These are phyloP conservation scores for Microctonus hyperodae DNA, from an alignment of 2,888 invertebrate species.

Conservation along the genomic window DNA sequence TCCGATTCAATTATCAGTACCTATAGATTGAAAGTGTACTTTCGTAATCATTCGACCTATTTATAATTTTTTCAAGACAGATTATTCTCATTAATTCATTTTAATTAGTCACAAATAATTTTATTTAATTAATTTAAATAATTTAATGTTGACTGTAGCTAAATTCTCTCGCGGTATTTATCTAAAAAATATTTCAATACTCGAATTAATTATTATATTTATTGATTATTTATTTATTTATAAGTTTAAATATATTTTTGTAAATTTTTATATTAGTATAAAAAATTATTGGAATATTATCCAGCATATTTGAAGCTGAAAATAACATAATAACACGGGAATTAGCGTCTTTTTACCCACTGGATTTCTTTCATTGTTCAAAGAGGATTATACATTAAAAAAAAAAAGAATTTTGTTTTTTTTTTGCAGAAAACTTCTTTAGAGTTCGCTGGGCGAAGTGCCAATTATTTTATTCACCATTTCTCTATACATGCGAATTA, in stretches of 20 bases:
- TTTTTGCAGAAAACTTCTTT: background rate
- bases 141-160: no score
- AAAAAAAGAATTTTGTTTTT: background rate
- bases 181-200: no score
- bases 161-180: no score
- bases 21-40: background rate
- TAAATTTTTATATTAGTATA: no score
- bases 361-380: background rate
- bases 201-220: no score
- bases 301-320: no score
- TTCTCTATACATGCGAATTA: background rate
- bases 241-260: no score
- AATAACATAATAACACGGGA: background rate
- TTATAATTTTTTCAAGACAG: background rate
- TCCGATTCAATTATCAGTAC: slow-evolving; percentile 13
- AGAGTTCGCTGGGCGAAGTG: background rate
- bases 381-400: background rate
- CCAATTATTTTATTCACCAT: slow-evolving; percentile 7
- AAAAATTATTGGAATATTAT: no score
- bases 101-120: no score
- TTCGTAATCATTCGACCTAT: background rate
- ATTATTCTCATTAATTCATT: no score
- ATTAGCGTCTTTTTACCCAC: background rate
- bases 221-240: no score
- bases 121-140: no score